Conservation (phyloP, 1,140 invertebrate genomes). For the Drosophila miranda region DNA sequence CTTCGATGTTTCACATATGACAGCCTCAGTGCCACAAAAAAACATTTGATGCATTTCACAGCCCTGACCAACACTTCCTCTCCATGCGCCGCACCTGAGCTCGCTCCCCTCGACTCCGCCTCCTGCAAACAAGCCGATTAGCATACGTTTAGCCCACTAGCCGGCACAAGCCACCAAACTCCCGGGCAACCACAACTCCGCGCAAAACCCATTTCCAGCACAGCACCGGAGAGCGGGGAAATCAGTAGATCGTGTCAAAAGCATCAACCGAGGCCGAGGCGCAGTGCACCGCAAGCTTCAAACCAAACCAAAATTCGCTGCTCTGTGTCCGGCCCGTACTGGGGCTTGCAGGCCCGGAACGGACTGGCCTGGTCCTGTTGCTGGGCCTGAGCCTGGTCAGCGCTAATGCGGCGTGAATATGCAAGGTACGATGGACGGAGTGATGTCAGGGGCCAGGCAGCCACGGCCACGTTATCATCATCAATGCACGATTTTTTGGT, state of each 20-base stretch:
- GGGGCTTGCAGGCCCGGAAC: slow-evolving; percentile 32
- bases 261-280: slow-evolving; percentile 61
- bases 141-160: slow-evolving; percentile 59
- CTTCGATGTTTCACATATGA: not conserved
- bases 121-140: slow-evolving; percentile 68
- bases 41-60: slow-evolving; percentile 45
- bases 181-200: not conserved
- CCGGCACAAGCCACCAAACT: slow-evolving; percentile 24
- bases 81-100: not conserved
- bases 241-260: slow-evolving; percentile 76
- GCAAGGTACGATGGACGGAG: slow-evolving; percentile 45
- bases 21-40: slow-evolving; percentile 5
- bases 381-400: slow-evolving; percentile 27
- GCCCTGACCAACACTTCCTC: not conserved
- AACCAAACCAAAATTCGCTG: slow-evolving; percentile 51
- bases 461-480: slow-evolving; percentile 61
- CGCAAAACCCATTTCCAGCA: not conserved
- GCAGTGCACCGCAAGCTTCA: slow-evolving; percentile 44
- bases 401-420: slow-evolving; percentile 78
- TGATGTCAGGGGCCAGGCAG: slow-evolving; percentile 20
- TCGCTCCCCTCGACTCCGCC: not conserved
- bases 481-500: slow-evolving; percentile 71
- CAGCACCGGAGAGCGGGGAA: slow-evolving; percentile 22
- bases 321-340: slow-evolving; percentile 18
- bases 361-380: not conserved